These are phyloP conservation scores for Nomada lathburiana DNA, from an alignment of 2,888 invertebrate species.

Conservation along the genomic window DNA sequence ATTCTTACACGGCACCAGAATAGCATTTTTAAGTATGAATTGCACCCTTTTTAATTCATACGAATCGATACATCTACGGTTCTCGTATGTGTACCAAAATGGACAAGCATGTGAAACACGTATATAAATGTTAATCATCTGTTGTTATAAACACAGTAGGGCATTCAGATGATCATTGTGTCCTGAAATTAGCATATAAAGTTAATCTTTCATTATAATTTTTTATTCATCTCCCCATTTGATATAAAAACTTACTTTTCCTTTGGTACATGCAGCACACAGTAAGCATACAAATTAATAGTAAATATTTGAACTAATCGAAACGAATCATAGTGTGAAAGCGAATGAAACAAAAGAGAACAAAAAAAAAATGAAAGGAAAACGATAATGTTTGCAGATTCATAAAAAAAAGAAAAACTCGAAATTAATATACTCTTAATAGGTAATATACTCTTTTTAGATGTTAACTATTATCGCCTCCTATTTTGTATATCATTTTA, in stretches of 20 bases:
- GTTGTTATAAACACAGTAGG: conserved; percentile 7
- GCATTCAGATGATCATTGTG: conserved; percentile 3
- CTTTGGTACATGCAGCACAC: conserved; percentile 37
- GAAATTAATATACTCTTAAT: not conserved
- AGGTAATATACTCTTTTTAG: not conserved
- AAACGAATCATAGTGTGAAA: conserved; percentile 2
- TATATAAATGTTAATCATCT: conserved; percentile 11
- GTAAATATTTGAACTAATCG: conserved; percentile 16
- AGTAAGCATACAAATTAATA: conserved; percentile 28
- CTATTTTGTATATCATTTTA: not conserved
- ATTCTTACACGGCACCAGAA: too few relatives aligned
- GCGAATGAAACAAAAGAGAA: not conserved
- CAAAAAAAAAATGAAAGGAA: not conserved
- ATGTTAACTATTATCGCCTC: conserved; percentile 9
- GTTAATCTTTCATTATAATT: not conserved
- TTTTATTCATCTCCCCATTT: conserved; percentile 1
- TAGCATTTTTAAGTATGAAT: too few relatives aligned
- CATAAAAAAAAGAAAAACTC: not conserved
- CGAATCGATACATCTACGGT: too few relatives aligned
- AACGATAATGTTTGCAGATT: not conserved
- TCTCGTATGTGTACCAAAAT: not conserved
- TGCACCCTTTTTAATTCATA: not conserved
- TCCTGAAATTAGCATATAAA: conserved; percentile 7
- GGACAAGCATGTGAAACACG: conserved; percentile 1
- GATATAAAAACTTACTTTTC: conserved; percentile 32